Percentiles rank a stretch among this genome's conserved stretches.
phyloP scores from a whole-genome alignment of 2,113 vertebrate genomes.

The Xiphias gladius region DNA sequence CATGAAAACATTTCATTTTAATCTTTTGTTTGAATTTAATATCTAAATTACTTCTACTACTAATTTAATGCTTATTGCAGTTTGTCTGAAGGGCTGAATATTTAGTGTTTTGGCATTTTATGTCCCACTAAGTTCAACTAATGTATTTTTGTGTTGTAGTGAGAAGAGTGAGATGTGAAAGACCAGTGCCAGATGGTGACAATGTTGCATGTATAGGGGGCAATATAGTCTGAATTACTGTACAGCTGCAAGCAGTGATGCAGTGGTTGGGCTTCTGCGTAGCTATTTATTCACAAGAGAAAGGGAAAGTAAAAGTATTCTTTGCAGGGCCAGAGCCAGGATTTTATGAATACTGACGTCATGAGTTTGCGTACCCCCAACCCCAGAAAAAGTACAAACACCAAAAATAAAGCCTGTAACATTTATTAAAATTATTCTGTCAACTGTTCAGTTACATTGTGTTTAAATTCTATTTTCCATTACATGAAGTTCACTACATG shows the following conservation, averaged over 20 bases:
- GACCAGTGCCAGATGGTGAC: background rate
- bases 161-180: background rate
- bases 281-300: background rate
- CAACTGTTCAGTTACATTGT: too few relatives aligned
- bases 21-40: too few relatives aligned
- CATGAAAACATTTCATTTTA: background rate
- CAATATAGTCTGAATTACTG: conserved; percentile 7
- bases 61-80: background rate
- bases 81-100: background rate
- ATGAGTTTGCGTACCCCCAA: too few relatives aligned
- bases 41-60: background rate
- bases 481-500: too few relatives aligned
- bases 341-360: background rate
- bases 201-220: background rate
- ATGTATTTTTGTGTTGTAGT: background rate
- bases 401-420: too few relatives aligned
- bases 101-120: background rate
- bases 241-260: background rate
- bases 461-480: too few relatives aligned
- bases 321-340: background rate
- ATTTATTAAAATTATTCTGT: too few relatives aligned
- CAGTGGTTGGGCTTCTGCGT: background rate
- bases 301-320: background rate
- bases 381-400: too few relatives aligned
- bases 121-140: background rate